A percentile compares a stretch with the other conserved stretches of the same genome.
These are phyloP conservation scores for Aethina tumida DNA, from an alignment of 1,140 invertebrate genomes.

Conservation along the genomic window DNA sequence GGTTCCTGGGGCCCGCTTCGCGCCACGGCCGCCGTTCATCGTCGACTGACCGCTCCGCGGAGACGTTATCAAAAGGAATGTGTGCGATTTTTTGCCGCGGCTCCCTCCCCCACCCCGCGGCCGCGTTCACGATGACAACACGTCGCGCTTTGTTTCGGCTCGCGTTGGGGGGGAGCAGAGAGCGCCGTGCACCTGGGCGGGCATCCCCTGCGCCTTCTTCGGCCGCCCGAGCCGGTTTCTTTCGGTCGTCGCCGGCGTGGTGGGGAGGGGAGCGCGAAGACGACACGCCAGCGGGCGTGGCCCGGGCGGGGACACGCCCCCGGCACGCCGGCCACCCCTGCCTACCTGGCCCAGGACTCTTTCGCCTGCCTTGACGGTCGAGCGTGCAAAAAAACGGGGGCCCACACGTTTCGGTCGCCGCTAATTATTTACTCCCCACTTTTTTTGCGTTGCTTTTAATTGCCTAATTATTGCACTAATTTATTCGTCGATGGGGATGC, in stretches of 20 bases:
- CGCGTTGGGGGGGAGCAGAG: too few species aligned
- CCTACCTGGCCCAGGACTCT: background rate
- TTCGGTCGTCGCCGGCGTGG: constrained; percentile 10
- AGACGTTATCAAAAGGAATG: constrained; percentile 30
- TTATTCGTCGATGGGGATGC: too few species aligned
- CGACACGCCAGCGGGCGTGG: constrained; percentile 12
- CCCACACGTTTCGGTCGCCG: too few species aligned
- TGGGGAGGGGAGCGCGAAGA: constrained; percentile 8
- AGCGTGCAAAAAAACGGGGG: too few species aligned
- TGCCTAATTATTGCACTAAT: too few species aligned
- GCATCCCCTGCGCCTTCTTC: too few species aligned
- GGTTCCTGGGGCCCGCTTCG: constrained; percentile 11
- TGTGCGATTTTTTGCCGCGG: constrained; percentile 31
- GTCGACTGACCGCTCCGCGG: constrained; percentile 29
- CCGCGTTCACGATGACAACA: constrained; percentile 29
- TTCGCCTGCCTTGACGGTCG: constrained; percentile 8
- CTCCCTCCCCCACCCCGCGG: constrained; percentile 17
- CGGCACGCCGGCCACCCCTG: background rate
- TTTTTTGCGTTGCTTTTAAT: too few species aligned
- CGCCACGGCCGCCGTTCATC: constrained; percentile 20
- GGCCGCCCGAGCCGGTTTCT: constrained; percentile 10
- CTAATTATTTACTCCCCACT: too few species aligned
- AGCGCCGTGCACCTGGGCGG: constrained; percentile 29
- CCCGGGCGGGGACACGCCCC: constrained; percentile 1
- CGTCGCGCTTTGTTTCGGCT: constrained; percentile 27